These are phyloP conservation scores for Sebastes cheni DNA, from an alignment of 2,797 vertebrate species.

Conservation along the genomic window DNA sequence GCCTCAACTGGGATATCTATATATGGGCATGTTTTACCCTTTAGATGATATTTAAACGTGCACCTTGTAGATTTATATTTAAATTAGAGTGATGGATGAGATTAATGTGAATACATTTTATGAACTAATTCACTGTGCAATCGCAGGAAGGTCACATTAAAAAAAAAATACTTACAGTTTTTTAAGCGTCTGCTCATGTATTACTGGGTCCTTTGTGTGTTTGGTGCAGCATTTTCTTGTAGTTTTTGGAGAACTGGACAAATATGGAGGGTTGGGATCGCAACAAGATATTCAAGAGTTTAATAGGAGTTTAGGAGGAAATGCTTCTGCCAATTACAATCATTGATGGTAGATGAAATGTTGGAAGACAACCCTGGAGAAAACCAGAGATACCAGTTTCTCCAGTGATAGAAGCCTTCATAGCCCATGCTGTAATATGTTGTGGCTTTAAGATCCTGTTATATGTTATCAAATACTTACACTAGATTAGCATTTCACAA, in stretches of 20 bases:
- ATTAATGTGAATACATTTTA: background rate
- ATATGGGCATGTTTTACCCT: slow-evolving; percentile 13
- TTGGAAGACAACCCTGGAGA: background rate
- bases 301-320: background rate
- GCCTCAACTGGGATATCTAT: slow-evolving; percentile 28
- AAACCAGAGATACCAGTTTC: background rate
- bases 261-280: background rate
- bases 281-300: background rate
- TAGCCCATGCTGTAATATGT: background rate
- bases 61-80: background rate
- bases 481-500: background rate
- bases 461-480: background rate
- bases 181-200: background rate
- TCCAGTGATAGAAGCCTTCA: background rate
- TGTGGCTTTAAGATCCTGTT: background rate
- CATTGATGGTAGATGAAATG: background rate
- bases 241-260: background rate
- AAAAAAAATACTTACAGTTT: background rate
- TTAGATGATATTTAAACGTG: slow-evolving; percentile 10
- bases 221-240: background rate
- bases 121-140: background rate
- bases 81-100: background rate
- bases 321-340: background rate
- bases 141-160: background rate
- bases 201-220: background rate